phyloP scores from a whole-genome alignment of 1,140 invertebrate species.

The Drusus annulatus region DNA sequence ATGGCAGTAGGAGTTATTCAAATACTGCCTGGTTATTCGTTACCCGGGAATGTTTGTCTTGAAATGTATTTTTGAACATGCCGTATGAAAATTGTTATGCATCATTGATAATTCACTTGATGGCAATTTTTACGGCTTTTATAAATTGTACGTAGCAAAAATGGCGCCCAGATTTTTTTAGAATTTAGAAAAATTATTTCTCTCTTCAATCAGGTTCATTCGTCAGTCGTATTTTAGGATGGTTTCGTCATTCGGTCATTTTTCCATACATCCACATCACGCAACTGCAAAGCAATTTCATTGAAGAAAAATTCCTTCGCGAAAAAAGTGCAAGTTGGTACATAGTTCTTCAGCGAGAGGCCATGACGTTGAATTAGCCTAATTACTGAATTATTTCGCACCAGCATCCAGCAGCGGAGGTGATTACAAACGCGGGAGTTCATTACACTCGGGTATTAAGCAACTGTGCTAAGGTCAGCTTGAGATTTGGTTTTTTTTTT shows the following conservation, averaged over 20 bases:
- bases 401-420: not conserved
- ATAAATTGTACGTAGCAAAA: too few species aligned
- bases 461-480: not conserved
- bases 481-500: not conserved
- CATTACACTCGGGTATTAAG: not conserved
- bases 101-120: too few species aligned
- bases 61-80: too few species aligned
- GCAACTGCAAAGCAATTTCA: not conserved
- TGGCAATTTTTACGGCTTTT: too few species aligned
- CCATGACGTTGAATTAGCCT: not conserved
- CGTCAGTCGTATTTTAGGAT: too few species aligned
- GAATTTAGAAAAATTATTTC: too few species aligned
- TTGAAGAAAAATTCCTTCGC: not conserved
- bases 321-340: not conserved
- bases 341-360: not conserved
- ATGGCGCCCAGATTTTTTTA: too few species aligned
- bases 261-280: not conserved
- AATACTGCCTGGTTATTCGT: too few species aligned
- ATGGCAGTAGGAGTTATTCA: too few species aligned
- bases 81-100: too few species aligned
- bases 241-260: not conserved
- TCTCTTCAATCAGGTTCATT: too few species aligned
- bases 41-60: too few species aligned
- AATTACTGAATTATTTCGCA: conserved; percentile 2
- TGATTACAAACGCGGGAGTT: not conserved